Evolutionary conservation across 1,140 invertebrate species (phyloP), one percentile per base, ranked within the genome.

Genomic region (Daktulosphaira vitifoliae): DNA sequence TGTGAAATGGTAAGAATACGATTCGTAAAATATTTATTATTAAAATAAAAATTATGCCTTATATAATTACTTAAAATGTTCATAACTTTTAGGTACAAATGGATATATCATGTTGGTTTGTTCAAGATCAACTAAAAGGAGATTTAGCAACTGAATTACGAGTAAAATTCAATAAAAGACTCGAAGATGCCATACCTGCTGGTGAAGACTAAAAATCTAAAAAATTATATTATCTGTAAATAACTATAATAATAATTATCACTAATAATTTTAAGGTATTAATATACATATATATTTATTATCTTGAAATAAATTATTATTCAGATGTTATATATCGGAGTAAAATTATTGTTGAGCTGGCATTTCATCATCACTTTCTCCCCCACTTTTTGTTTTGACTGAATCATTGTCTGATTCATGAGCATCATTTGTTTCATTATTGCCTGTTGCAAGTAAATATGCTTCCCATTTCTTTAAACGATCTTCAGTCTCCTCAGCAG

Each of bases 181-280:
- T 99, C 72, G 94, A 98, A 79, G 96, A 99, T 79, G 92, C 94
- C 22, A 89, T 98, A 72, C 95, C 96, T 56, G 92, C 92, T 68
- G 96, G 96, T 56, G 96, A 99, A 81, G 96, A 99, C 79, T 97
- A 86, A 39, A 13, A 16, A 26, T 46, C 52, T 54, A 38, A 29
- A 54, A 66, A n/a, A 54, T 46, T 65, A 53, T 51, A 37, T 49
- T 39, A n/a, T 25, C 18, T 65, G n/a, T n/a, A n/a, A n/a, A n/a
- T n/a, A n/a, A n/a, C n/a, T n/a, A n/a, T 16, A 9, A 25, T 49
- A 25, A 22, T 51, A 11, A 20, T 6, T 3, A 25, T 18, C 26
- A 51, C 37, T 42, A 18, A n/a, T 52, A 20, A 11, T 38, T 18
- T 22, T 38, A 33, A 20, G 42, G 8, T 33, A 18, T 29, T 59